Base-by-base conservation (phyloP, 2,888 invertebrate genomes). In the Octonoba sinensis region DNA sequence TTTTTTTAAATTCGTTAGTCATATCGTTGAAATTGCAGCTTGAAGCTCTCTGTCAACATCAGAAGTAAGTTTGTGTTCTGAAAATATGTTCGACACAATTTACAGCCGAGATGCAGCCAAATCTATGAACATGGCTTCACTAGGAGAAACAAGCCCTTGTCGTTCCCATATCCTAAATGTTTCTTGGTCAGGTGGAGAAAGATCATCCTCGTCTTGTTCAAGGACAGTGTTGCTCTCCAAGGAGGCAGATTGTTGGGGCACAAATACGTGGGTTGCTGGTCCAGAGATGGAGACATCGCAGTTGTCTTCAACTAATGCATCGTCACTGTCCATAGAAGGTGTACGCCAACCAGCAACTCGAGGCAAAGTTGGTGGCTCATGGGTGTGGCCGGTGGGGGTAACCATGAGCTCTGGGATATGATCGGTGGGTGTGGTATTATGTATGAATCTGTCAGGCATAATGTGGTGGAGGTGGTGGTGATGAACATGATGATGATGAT, bases 101-200 rank as follows among this genome's bases (percentile, higher is more conserved):
- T 59, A 82, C 36, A 82, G 65, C 57, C 81, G 64, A 1, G 81
- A 82, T 6, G 81, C 81, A 20, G 81, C 81, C 3, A 75, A 82
- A 44, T 82, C 81, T 16, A 69, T 64, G 24, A 82, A 75, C 81
- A 82, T 75, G 36, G 70, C 64, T 24, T 82, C 75, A 18, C 47
- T 82, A 8, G 81, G 81, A 6, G 81, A 82, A 47, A 82, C 75
- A 1, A 82, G 64, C 44, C 75, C 74, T 59, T 70, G 74, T 15
- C 64, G 56, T 51, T 75, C 74, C 74, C 74, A 74, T 12, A 75
- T 59, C 20, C 67, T 62, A 56, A 62, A 73, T 12, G 73, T 67
- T 44, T 81, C 73, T 47, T 67, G 67, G 16, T 79, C 67, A 3
- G 72, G 72, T n/a, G 67, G 67, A 22, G 51, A n/a, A n/a, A 44